These are phyloP conservation scores for Bombyx mandarina DNA, from an alignment of 1,140 invertebrate species.

Conservation along the genomic window DNA sequence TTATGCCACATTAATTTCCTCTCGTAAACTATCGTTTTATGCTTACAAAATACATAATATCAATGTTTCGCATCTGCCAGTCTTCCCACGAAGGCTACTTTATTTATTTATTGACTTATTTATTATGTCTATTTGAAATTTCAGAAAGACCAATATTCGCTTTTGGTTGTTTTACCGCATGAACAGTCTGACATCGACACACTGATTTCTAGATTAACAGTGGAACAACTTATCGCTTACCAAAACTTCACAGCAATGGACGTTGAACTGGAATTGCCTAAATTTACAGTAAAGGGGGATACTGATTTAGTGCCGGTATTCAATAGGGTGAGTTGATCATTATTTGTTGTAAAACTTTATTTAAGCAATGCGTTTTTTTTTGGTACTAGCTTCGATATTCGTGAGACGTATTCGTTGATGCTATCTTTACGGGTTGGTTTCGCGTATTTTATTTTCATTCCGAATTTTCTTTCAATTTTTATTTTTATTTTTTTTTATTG, in stretches of 20 bases:
- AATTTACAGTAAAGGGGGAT: slow-evolving; percentile 75
- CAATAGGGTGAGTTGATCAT: slow-evolving; percentile 5
- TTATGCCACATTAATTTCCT: no score
- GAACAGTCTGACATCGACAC: slow-evolving; percentile 21
- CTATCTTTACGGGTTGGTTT: no score
- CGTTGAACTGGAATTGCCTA: slow-evolving; percentile 75
- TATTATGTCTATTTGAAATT: slow-evolving; percentile 16
- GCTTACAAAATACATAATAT: no score
- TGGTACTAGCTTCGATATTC: no score
- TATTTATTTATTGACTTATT: not conserved
- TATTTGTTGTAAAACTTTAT: not conserved
- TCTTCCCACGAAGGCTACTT: not conserved
- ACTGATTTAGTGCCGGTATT: slow-evolving; percentile 61
- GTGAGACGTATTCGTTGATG: no score
- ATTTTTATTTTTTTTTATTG: no score
- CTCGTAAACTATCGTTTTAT: no score
- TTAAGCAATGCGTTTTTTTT: no score
- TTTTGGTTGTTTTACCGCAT: slow-evolving; percentile 46
- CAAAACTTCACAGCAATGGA: slow-evolving; percentile 62
- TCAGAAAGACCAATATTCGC: slow-evolving; percentile 40
- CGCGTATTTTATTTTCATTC: no score
- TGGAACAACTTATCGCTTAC: slow-evolving; percentile 65
- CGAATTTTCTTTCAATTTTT: no score
- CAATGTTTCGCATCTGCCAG: no score
- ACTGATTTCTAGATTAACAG: slow-evolving; percentile 43